Conservation (phyloP, 2,797 vertebrate species). For the Pseudochromis fuscus region DNA sequence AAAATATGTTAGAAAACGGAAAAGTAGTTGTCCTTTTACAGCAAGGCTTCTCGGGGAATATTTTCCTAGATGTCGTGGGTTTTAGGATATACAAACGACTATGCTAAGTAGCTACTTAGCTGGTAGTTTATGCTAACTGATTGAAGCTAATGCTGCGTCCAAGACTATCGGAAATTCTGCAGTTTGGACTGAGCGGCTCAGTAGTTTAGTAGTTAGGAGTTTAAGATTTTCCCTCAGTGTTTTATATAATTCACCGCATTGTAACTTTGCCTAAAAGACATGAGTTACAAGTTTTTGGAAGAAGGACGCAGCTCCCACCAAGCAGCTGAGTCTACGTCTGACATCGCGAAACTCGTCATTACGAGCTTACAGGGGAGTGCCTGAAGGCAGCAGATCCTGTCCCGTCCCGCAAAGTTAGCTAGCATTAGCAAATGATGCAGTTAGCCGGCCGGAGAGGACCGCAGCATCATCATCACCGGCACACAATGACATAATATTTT, state of each 20-base stretch:
- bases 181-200: too few relatives aligned
- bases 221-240: too few relatives aligned
- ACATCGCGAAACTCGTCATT: neutral
- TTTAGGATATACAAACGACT: neutral
- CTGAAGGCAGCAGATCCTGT: constrained; percentile 59
- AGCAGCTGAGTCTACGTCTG: neutral
- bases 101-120: neutral
- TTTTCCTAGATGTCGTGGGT: too few relatives aligned
- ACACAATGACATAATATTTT: constrained; percentile 39
- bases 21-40: too few relatives aligned
- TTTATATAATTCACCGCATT: neutral
- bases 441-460: constrained; percentile 45
- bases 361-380: constrained; percentile 19
- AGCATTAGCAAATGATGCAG: constrained; percentile 47
- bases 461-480: constrained; percentile 45
- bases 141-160: constrained; percentile 36
- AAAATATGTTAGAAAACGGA: neutral
- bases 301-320: too few relatives aligned
- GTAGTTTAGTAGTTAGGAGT: too few relatives aligned
- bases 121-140: constrained; percentile 4
- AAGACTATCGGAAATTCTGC: rapidly evolving
- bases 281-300: neutral
- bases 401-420: constrained; percentile 67
- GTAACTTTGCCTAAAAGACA: neutral
- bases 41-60: too few relatives aligned